These are phyloP conservation scores for Eupsittula cactorum DNA, from an alignment of 2,113 vertebrate species.

Conservation along the genomic window DNA sequence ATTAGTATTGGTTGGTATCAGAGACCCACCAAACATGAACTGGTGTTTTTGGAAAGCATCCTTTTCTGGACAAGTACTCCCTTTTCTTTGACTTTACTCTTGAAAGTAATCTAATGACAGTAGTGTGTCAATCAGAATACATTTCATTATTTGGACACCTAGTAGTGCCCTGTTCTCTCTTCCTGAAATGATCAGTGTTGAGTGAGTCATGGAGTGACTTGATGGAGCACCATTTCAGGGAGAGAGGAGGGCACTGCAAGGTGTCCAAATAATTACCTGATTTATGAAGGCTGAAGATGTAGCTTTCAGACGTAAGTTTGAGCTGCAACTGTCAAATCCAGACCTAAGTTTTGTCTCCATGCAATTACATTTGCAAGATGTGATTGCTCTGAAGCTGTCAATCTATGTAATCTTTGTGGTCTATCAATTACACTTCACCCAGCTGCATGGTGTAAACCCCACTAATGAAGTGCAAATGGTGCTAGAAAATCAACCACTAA, in stretches of 20 bases:
- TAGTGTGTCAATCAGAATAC: not conserved
- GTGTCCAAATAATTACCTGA: not conserved
- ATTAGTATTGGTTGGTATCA: not conserved
- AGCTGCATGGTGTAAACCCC: not conserved
- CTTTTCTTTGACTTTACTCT: not conserved
- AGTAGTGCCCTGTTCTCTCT: not conserved
- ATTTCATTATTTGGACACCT: not conserved
- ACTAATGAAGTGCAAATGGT: not conserved
- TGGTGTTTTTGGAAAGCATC: not conserved
- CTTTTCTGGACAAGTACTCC: not conserved
- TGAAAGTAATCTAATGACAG: not conserved
- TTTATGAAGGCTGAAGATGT: not conserved
- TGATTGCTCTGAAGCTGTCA: not conserved
- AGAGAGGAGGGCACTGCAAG: not conserved
- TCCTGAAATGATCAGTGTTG: not conserved
- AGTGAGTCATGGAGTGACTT: not conserved
- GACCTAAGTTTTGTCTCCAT: not conserved
- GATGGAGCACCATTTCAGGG: not conserved
- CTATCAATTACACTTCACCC: not conserved
- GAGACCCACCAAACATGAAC: not conserved
- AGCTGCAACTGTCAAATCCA: not conserved
- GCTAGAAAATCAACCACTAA: not conserved
- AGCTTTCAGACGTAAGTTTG: not conserved
- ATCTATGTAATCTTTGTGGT: not conserved
- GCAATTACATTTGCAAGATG: not conserved